These are phyloP conservation scores for Hemicentrotus pulcherrimus DNA, from an alignment of 35 echinoderm and acorn worm genomes.

Conservation along the genomic window DNA sequence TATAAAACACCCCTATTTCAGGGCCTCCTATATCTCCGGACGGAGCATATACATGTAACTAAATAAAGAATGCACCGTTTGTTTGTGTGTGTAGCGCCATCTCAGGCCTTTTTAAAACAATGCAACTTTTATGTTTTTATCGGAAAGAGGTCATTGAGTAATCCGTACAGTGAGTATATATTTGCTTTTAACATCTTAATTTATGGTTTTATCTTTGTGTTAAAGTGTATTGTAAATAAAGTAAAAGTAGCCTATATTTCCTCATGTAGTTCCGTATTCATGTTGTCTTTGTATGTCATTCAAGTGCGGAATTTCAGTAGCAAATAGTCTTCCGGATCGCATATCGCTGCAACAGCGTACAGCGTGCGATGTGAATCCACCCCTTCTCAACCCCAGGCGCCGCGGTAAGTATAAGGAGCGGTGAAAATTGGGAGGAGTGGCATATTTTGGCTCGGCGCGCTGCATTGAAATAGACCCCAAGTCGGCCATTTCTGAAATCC, in stretches of 20 bases:
- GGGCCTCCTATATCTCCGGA: too few relatives aligned
- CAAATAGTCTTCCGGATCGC: neutral
- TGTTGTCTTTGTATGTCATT: neutral
- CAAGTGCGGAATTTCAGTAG: neutral
- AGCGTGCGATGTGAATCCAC: neutral
- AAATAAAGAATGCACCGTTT: too few relatives aligned
- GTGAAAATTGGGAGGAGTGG: too few relatives aligned
- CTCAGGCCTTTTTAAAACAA: neutral
- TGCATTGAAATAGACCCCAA: too few relatives aligned
- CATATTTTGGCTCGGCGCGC: too few relatives aligned
- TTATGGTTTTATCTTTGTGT: neutral
- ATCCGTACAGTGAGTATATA: neutral
- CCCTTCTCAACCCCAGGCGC: neutral
- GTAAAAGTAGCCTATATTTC: neutral
- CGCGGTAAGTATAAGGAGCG: too few relatives aligned
- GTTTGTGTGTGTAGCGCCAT: neutral
- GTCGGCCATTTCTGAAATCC: too few relatives aligned
- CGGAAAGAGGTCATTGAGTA: neutral
- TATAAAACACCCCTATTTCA: too few relatives aligned
- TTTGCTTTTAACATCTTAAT: neutral
- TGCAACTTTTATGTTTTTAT: neutral
- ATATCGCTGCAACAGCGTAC: neutral
- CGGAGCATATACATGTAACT: too few relatives aligned
- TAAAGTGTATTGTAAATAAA: neutral
- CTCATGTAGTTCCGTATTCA: neutral